Conservation (phyloP, 35 echinoderm and acorn worm species). For the Stichopus chloronotus region DNA sequence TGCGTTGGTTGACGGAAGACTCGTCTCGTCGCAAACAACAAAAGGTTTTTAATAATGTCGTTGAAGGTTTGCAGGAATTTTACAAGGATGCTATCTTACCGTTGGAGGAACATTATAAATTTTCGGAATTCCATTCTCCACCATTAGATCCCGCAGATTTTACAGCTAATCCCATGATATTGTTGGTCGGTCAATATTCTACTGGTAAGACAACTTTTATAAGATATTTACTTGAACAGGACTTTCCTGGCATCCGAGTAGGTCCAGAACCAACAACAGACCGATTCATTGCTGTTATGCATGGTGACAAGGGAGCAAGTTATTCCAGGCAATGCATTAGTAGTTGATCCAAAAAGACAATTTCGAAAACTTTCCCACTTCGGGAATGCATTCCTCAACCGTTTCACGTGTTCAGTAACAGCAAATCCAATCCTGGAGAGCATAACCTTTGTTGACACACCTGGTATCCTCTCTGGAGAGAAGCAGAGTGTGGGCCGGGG, state of each 20-base stretch:
- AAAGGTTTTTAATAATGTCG: constrained; percentile 70
- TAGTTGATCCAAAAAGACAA: constrained; percentile 95
- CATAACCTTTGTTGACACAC: constrained; percentile 95
- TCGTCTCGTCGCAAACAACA: constrained; percentile 75
- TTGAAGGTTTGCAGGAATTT: constrained; percentile 78
- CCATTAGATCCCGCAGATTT: constrained; percentile 85
- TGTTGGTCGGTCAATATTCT: constrained; percentile 97
- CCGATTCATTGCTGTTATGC: constrained; percentile 88
- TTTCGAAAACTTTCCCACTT: constrained; percentile 83
- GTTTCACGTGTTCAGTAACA: constrained; percentile 88
- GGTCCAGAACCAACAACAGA: constrained; percentile 99
- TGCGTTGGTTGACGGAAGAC: constrained; percentile 88
- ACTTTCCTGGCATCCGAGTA: constrained; percentile 95
- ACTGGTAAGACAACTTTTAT: constrained; percentile 99
- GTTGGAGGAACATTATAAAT: constrained; percentile 88
- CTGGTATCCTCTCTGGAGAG: constrained; percentile 96
- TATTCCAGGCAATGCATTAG: constrained; percentile 97
- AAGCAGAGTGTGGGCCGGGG: constrained; percentile 95
- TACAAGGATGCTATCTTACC: constrained; percentile 79
- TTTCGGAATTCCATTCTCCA: constrained; percentile 92
- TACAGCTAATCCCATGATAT: constrained; percentile 93
- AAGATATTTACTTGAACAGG: constrained; percentile 92
- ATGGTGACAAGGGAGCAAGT: constrained; percentile 82
- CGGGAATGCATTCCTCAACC: constrained; percentile 97
- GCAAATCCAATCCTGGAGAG: constrained; percentile 77